These are phyloP conservation scores for Leptogaster cylindrica DNA, from an alignment of 2,888 invertebrate species.

Conservation along the genomic window DNA sequence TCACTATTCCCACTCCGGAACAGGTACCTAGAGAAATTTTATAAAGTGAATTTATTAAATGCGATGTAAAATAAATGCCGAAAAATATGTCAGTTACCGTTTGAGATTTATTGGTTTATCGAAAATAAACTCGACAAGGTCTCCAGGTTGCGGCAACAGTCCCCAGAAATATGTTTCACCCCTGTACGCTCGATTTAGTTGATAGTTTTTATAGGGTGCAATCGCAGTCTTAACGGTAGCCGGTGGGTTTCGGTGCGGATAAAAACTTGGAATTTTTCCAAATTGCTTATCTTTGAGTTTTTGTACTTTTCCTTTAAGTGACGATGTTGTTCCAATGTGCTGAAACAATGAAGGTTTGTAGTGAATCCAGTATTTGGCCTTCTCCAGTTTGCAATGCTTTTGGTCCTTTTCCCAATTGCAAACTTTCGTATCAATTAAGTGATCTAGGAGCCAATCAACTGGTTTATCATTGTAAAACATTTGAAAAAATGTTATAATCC, in stretches of 20 bases:
- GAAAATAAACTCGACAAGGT: conserved; percentile 81
- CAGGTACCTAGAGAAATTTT: conserved; percentile 67
- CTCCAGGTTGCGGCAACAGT: conserved; percentile 80
- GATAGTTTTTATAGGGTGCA: conserved; percentile 79
- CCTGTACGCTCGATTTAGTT: conserved; percentile 79
- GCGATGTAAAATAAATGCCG: neutral
- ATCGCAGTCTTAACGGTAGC: conserved; percentile 75
- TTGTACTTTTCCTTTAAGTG: conserved; percentile 94
- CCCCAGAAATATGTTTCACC: conserved; percentile 95
- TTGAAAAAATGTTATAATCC: conserved; percentile 89
- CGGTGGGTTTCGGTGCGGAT: conserved; percentile 79
- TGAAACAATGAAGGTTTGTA: conserved; percentile 92
- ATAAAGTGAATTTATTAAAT: neutral
- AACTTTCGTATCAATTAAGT: conserved; percentile 86
- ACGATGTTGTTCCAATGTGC: conserved; percentile 94
- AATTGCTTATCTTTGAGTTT: conserved; percentile 93
- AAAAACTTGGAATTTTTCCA: conserved; percentile 80
- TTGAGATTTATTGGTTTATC: conserved; percentile 72
- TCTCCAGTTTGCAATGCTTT: conserved; percentile 83
- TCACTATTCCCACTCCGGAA: conserved; percentile 90
- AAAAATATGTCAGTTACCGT: conserved; percentile 64
- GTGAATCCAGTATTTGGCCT: conserved; percentile 80
- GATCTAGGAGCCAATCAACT: conserved; percentile 94
- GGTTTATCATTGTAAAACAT: conserved; percentile 97
- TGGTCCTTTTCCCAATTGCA: conserved; percentile 83